Base-by-base conservation (phyloP, 2,888 invertebrate genomes). In the Agonum fuliginosum region DNA sequence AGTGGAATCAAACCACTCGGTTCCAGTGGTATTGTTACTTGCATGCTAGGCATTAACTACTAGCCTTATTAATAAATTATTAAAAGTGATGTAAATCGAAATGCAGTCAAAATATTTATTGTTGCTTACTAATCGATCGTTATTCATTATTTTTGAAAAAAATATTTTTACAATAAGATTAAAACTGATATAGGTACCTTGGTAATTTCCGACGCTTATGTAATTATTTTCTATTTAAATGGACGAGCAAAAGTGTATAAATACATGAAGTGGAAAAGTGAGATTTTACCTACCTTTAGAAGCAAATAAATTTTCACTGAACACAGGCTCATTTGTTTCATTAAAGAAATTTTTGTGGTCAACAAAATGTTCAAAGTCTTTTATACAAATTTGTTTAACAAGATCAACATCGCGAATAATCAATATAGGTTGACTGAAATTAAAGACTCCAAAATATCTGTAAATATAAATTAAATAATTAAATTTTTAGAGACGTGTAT, bases 391-490 rank as follows among this genome's bases (percentile, higher is more conserved):
- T 0, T 81, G 79, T 71, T 82, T 85, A 10, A 86, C 83, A 14
- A 86, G 48, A 1, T 86, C 83, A 0, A 84, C 83, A 67, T 85
- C 85, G 3, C 81, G 81, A 0, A 86, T 5, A 0, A 86, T 0
- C 5, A 84, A 10, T 0, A 77, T 41, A 0, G 85, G 85, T 1
- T 76, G 79, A 1, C 67, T 24, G 27, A 85, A 83, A 30, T 37
- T 72, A 37, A 71, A 78, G 12, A 78, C 27, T n/a, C 79, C 80
- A 41, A 58, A 27, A 71, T 77, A 80, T 54, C 80, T 78, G 12
- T 30, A 24, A 58, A 20, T 4, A 48, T 46, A 2, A 3, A 3
- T 46, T 6, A 17, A 46, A 41, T 41, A 41, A 2, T 41, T 41
- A 5, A 10, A 5, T 41, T 12, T 5, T n/a, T 3, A 41, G 12